phyloP scores from a whole-genome alignment of 2,113 vertebrate genomes.

The Alaudala cheleensis region DNA sequence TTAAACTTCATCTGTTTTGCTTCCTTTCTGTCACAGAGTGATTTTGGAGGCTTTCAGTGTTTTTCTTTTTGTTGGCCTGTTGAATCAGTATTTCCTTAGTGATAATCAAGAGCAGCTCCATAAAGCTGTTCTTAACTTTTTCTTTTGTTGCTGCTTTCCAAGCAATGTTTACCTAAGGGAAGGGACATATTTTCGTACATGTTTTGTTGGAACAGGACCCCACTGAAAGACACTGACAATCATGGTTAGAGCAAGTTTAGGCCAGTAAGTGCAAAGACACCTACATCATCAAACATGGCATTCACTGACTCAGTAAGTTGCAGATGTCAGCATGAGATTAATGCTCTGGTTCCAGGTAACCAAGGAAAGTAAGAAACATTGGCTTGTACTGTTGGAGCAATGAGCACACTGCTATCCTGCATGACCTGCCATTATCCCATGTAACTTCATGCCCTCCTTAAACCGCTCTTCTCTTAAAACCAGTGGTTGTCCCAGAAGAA shows the following conservation, averaged over 20 bases:
- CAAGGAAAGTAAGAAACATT: background rate
- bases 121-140: background rate
- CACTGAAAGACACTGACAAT: background rate
- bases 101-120: background rate
- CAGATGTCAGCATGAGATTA: background rate
- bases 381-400: background rate
- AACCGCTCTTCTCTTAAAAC: background rate
- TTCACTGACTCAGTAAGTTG: background rate
- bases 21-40: background rate
- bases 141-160: background rate
- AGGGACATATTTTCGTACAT: background rate
- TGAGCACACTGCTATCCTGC: background rate
- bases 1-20: background rate
- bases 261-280: constrained; percentile 1
- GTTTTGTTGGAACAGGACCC: constrained; percentile 3
- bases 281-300: background rate
- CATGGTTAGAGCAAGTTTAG: constrained; percentile 14
- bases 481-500: background rate
- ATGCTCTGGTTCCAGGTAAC: background rate
- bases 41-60: background rate
- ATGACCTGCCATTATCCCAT: background rate
- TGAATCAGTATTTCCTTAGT: background rate
- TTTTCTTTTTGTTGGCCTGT: background rate
- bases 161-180: constrained; percentile 8
- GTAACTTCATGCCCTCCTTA: background rate